These are phyloP conservation scores for Nyctibius bracteatus DNA, from an alignment of 2,113 vertebrate genomes.

Conservation along the genomic window DNA sequence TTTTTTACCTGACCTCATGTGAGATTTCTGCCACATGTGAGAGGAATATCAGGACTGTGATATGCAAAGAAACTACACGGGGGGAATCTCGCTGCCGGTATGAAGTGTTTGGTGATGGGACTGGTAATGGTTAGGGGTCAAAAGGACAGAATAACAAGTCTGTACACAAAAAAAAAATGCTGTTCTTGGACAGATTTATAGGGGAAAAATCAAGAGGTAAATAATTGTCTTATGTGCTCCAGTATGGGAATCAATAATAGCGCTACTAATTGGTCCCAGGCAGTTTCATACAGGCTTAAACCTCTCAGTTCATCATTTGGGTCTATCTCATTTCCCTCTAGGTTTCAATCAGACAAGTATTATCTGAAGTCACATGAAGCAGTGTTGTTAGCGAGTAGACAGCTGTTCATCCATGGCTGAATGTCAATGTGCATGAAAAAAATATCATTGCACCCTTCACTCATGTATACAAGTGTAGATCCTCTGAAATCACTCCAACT, in stretches of 20 bases:
- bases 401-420: not conserved
- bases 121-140: not conserved
- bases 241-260: not conserved
- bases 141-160: not conserved
- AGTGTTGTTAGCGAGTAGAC: not conserved
- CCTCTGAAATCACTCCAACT: not conserved
- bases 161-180: not conserved
- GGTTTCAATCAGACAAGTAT: not conserved
- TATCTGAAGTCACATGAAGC: not conserved
- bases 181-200: not conserved
- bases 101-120: not conserved
- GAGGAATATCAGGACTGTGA: not conserved
- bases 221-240: not conserved
- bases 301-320: not conserved
- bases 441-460: not conserved
- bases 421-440: not conserved
- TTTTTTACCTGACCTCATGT: not conserved
- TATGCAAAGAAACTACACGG: not conserved
- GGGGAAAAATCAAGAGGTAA: not conserved
- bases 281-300: not conserved
- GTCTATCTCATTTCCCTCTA: not conserved
- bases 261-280: not conserved
- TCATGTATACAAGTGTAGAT: not conserved
- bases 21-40: not conserved
- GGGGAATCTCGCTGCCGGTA: not conserved